phyloP scores from a whole-genome alignment of 2,113 vertebrate species.

The Vulpes vulpes region DNA sequence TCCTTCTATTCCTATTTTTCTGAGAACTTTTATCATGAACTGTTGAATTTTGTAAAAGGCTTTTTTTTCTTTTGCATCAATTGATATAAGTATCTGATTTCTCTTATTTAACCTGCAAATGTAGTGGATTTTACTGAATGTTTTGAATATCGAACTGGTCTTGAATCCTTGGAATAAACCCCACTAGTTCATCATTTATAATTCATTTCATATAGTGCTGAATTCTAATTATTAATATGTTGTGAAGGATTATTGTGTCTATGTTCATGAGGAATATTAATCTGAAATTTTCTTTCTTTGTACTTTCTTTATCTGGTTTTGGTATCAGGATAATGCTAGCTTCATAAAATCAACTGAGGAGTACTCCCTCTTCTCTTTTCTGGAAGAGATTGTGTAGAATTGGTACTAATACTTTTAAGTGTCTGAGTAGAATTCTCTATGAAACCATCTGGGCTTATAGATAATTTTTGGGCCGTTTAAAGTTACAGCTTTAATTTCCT shows the following conservation, averaged over 20 bases:
- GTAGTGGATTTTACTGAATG: neutral
- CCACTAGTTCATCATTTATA: neutral
- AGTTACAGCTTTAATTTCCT: neutral
- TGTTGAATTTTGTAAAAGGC: neutral
- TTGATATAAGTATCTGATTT: neutral
- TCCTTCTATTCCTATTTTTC: neutral
- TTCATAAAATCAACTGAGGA: constrained; percentile 15
- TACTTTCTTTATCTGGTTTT: neutral
- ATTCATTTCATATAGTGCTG: neutral
- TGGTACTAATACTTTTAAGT: neutral
- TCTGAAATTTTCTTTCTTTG: neutral
- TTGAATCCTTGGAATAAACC: neutral
- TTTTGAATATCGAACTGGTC: neutral
- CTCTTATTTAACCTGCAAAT: neutral
- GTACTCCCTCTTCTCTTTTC: neutral
- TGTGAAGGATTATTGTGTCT: neutral
- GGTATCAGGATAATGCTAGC: neutral
- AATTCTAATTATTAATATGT: constrained; percentile 1
- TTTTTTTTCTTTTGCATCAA: neutral
- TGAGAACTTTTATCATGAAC: neutral
- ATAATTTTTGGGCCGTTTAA: neutral
- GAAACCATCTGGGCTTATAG: neutral
- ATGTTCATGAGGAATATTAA: neutral
- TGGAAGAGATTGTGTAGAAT: neutral
- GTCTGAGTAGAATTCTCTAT: neutral